Conservation (phyloP, 1,140 invertebrate species). For the Colletes latitarsis region DNA sequence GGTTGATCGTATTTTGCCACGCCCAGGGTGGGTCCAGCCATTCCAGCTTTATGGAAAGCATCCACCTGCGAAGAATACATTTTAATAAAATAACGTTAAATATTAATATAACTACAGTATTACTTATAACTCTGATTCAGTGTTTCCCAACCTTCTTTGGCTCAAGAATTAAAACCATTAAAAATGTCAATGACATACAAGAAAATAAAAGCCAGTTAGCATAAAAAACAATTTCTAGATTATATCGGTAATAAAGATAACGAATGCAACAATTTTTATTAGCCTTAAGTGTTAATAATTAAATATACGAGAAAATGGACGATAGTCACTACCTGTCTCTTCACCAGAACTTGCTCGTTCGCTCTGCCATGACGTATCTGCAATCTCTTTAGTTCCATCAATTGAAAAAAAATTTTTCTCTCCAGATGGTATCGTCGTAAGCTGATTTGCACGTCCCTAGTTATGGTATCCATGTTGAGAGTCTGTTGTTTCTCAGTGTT, state of each 20-base stretch:
- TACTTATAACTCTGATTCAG: too few relatives aligned
- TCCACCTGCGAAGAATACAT: slow-evolving; percentile 70
- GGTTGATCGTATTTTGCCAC: slow-evolving; percentile 78
- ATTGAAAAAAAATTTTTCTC: slow-evolving; percentile 95
- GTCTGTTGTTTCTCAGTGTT: slow-evolving; percentile 75
- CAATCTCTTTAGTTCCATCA: slow-evolving; percentile 94
- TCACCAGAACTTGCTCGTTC: slow-evolving; percentile 94
- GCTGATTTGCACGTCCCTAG: slow-evolving; percentile 78
- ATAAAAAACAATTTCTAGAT: too few relatives aligned
- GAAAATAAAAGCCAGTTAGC: too few relatives aligned
- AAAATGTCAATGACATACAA: too few relatives aligned
- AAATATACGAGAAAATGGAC: background rate
- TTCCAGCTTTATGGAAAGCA: slow-evolving; percentile 78
- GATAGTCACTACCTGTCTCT: slow-evolving; percentile 83
- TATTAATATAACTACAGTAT: background rate
- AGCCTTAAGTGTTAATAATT: background rate
- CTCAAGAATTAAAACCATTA: too few relatives aligned
- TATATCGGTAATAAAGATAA: too few relatives aligned
- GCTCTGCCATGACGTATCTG: slow-evolving; percentile 94
- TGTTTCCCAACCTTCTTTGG: too few relatives aligned
- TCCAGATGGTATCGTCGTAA: slow-evolving; percentile 91
- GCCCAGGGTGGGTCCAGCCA: slow-evolving; percentile 76
- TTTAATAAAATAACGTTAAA: background rate
- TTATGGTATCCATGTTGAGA: slow-evolving; percentile 76
- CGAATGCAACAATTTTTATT: too few relatives aligned